Evolutionary conservation across 2,113 vertebrate species (phyloP).

Genomic region (Morone saxatilis): DNA sequence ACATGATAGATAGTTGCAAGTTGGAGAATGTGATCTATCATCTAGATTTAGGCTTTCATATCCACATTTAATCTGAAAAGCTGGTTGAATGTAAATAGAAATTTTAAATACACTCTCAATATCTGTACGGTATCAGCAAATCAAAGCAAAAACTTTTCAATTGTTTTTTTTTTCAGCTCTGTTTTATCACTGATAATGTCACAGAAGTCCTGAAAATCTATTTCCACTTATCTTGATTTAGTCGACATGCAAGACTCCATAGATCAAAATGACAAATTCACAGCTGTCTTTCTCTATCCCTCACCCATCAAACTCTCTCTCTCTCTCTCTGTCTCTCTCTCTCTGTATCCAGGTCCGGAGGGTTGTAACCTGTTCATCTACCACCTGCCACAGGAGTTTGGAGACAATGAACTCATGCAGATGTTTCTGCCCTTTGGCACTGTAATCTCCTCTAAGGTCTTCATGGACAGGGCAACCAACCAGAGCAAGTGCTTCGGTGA

Average conservation of each 20-base stretch:
- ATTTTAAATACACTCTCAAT: neutral
- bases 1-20: neutral
- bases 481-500: slow-evolving; percentile 99
- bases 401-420: slow-evolving; percentile 98
- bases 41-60: neutral
- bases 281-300: neutral
- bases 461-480: slow-evolving; percentile 99
- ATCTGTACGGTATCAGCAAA: slow-evolving; percentile 26
- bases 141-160: slow-evolving; percentile 32
- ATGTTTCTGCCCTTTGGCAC: slow-evolving; percentile 99
- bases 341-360: slow-evolving; percentile 91
- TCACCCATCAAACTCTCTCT: neutral
- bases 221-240: slow-evolving; percentile 47
- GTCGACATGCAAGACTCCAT: slow-evolving; percentile 38
- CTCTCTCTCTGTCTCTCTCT: neutral
- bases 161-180: slow-evolving; percentile 38
- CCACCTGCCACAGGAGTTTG: slow-evolving; percentile 99
- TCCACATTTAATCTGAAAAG: slow-evolving; percentile 36
- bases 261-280: slow-evolving; percentile 40
- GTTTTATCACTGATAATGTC: slow-evolving; percentile 39
- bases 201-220: slow-evolving; percentile 31
- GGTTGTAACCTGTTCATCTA: slow-evolving; percentile 99
- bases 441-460: slow-evolving; percentile 99
- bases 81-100: slow-evolving; percentile 25
- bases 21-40: slow-evolving; percentile 1